Evolutionary conservation across 2,113 vertebrate species (phyloP).

Genomic region (Gasterosteus aculeatus): DNA sequence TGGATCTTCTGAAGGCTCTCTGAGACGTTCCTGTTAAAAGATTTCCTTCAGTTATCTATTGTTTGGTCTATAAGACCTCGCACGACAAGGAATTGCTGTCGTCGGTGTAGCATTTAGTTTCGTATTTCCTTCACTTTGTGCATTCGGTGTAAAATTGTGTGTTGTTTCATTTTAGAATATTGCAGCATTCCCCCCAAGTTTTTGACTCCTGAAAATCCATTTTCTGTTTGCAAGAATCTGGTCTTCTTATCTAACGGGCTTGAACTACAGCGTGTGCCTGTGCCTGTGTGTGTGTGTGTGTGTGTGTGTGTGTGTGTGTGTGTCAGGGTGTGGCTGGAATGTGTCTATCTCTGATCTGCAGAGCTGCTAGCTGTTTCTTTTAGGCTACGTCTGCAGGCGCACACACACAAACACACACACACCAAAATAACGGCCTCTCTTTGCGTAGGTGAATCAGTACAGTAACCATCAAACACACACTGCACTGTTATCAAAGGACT

Average conservation of each 20-base stretch:
- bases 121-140: too few relatives aligned
- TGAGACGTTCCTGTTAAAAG: too few relatives aligned
- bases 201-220: too few relatives aligned
- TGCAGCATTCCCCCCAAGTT: too few relatives aligned
- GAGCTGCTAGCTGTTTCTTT: conserved; percentile 61
- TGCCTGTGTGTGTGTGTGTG: conserved; percentile 18
- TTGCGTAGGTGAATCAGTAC: conserved; percentile 6
- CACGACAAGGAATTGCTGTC: too few relatives aligned
- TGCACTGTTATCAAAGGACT: neutral
- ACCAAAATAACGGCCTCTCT: conserved; percentile 16
- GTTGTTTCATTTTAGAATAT: too few relatives aligned
- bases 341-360: conserved; percentile 64
- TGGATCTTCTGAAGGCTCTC: too few relatives aligned
- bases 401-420: conserved; percentile 19
- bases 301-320: conserved; percentile 33
- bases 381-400: conserved; percentile 37
- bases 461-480: conserved; percentile 13
- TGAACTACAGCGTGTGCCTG: neutral
- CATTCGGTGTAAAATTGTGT: too few relatives aligned
- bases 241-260: neutral
- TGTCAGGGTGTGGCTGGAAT: conserved; percentile 57
- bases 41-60: neutral
- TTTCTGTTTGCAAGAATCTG: too few relatives aligned
- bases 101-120: too few relatives aligned
- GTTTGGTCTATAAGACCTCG: neutral